Conservation (phyloP, 2,888 invertebrate genomes). For the Branchipolynoe longqiensis region DNA sequence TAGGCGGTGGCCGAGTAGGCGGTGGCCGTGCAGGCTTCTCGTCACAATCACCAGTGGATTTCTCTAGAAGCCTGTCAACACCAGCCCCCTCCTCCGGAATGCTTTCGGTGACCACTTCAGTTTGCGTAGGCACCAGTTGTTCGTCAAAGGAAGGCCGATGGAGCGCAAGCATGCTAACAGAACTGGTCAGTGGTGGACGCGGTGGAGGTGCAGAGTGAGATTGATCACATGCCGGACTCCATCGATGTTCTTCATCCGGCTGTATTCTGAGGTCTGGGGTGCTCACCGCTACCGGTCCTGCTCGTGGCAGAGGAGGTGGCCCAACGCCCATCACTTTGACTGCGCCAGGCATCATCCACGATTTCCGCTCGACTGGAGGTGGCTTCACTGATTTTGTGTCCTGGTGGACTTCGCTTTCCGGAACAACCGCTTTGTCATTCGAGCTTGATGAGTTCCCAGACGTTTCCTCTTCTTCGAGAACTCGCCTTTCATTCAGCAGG, state of each 20-base stretch:
- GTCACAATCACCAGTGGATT: neutral
- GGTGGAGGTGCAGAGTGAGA: constrained; percentile 22
- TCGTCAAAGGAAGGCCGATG: neutral
- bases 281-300: constrained; percentile 40
- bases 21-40: neutral
- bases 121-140: neutral
- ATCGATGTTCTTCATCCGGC: constrained; percentile 19
- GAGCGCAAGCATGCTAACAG: constrained; percentile 40
- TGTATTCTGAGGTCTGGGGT: constrained; percentile 42
- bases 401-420: neutral
- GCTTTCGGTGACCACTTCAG: neutral
- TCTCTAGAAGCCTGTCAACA: too few relatives aligned
- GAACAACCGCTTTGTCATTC: neutral
- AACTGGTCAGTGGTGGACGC: neutral
- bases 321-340: constrained; percentile 24
- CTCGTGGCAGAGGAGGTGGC: constrained; percentile 28
- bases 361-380: neutral
- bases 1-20: neutral
- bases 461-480: neutral
- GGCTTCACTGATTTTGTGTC: neutral
- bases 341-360: constrained; percentile 26
- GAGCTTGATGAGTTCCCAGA: neutral
- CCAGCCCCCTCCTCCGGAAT: neutral
- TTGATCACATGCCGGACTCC: too few relatives aligned
- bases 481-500: constrained; percentile 18